Evolutionary conservation across 2,888 invertebrate genomes (phyloP).

Genomic region (Nemoura dubitans): DNA sequence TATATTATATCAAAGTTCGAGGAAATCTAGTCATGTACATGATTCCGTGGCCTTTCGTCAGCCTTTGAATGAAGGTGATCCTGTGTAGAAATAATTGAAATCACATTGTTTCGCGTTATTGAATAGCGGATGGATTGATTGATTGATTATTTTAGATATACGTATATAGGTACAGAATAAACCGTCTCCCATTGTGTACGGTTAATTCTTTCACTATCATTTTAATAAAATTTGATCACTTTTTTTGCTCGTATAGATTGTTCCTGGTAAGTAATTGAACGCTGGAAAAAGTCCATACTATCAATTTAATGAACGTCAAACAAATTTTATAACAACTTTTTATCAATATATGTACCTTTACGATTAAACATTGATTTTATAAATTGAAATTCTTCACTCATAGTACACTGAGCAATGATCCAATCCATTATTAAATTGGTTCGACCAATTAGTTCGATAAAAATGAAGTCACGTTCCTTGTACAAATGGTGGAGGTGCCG

Average conservation of each 20-base stretch:
- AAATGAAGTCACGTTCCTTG: not conserved
- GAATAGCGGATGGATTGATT: not conserved
- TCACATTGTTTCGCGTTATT: not conserved
- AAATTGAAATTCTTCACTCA: slow-evolving; percentile 42
- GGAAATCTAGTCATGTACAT: not conserved
- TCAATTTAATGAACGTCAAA: slow-evolving; percentile 51
- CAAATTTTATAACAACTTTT: slow-evolving; percentile 49
- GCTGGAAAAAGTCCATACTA: slow-evolving; percentile 42
- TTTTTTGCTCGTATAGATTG: not conserved
- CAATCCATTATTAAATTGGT: slow-evolving; percentile 51
- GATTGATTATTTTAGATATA: not conserved
- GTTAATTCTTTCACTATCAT: not conserved
- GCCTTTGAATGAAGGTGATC: not conserved
- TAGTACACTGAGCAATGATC: not conserved
- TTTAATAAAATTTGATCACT: not conserved
- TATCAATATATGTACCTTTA: slow-evolving; percentile 48
- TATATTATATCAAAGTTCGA: not conserved
- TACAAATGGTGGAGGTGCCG: slow-evolving; percentile 21
- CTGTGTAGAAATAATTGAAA: not conserved
- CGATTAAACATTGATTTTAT: slow-evolving; percentile 50
- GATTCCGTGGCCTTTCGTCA: too few relatives aligned
- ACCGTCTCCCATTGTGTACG: slow-evolving; percentile 1
- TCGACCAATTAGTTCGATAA: slow-evolving; percentile 48
- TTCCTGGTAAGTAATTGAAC: slow-evolving; percentile 29
- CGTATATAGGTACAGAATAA: not conserved